phyloP scores from a whole-genome alignment of 1,140 invertebrate species.

The Scaptomyza montana region DNA sequence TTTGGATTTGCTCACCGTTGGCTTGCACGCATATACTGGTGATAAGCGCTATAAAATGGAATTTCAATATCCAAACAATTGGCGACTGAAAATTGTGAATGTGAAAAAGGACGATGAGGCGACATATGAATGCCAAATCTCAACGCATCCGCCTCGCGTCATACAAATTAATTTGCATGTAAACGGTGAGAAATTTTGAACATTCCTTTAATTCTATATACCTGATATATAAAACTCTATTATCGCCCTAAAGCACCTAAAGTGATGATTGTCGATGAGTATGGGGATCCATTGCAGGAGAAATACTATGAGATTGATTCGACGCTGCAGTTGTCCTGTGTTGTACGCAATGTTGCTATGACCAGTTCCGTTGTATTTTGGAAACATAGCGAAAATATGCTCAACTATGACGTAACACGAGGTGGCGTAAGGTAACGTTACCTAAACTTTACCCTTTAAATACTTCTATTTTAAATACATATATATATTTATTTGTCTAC shows the following conservation, averaged over 20 bases:
- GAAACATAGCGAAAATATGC: conserved; percentile 88
- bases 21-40: conserved; percentile 88
- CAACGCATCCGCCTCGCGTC: conserved; percentile 90
- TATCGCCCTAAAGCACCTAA: conserved; percentile 86
- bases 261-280: conserved; percentile 90
- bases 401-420: conserved; percentile 90
- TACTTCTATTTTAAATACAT: not conserved
- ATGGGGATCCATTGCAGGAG: conserved; percentile 87
- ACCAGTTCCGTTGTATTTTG: conserved; percentile 88
- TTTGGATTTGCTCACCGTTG: conserved; percentile 88
- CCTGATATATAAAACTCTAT: not conserved
- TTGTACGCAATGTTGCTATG: conserved; percentile 89
- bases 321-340: conserved; percentile 89
- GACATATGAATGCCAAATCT: conserved; percentile 91
- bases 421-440: conserved; percentile 89
- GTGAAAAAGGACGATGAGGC: conserved; percentile 89
- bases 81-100: conserved; percentile 88
- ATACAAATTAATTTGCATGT: conserved; percentile 89
- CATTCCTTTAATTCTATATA: not conserved
- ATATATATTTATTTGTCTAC: not conserved
- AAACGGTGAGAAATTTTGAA: conserved; percentile 85
- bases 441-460: not conserved
- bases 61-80: conserved; percentile 91
- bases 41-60: conserved; percentile 90
- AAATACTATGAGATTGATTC: conserved; percentile 91